A percentile compares a stretch with the other conserved stretches of the same genome.
phyloP scores from a whole-genome alignment of 2,113 vertebrate species.

The Aramus guarauna region DNA sequence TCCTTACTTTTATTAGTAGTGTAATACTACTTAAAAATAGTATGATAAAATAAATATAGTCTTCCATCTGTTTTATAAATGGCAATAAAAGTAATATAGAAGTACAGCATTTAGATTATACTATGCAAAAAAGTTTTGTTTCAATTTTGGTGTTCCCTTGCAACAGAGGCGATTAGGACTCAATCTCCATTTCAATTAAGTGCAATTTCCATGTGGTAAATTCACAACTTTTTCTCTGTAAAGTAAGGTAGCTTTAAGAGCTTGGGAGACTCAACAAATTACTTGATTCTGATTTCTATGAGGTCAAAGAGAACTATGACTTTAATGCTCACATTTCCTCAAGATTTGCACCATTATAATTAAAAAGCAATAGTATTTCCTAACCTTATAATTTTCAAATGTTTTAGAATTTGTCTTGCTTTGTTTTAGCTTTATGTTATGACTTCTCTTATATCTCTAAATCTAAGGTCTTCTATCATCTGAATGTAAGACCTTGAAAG shows the following conservation, averaged over 20 bases:
- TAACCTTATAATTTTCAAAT: neutral
- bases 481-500: neutral
- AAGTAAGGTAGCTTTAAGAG: neutral
- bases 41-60: neutral
- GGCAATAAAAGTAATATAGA: neutral
- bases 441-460: neutral
- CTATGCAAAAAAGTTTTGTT: neutral
- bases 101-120: neutral
- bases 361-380: neutral
- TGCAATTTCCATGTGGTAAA: neutral
- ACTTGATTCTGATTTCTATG: neutral
- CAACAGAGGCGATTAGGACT: neutral
- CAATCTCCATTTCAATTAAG: neutral
- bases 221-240: neutral
- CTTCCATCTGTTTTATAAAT: slow-evolving; percentile 9
- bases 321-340: neutral
- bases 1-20: neutral
- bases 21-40: neutral
- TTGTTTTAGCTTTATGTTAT: neutral
- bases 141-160: neutral
- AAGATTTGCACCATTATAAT: neutral
- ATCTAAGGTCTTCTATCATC: neutral
- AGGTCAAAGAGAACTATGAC: neutral
- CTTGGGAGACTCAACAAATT: neutral
- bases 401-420: neutral